Conservation (phyloP, 2,888 invertebrate species). For the Chromoteleia sp. region DNA sequence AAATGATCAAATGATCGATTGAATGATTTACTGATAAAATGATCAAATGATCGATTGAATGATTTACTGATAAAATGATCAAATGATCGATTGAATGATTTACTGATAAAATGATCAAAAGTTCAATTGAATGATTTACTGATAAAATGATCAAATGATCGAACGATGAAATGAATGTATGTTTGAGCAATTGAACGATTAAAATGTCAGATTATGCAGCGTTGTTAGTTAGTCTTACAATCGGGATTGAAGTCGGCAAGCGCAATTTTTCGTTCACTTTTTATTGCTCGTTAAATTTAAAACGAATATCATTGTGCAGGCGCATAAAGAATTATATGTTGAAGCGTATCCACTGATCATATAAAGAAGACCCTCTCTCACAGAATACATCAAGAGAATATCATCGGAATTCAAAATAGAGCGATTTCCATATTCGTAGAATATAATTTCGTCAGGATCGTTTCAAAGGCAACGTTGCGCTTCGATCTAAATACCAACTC, state of each 20-base stretch:
- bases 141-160: too few relatives aligned
- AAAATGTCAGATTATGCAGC: too few relatives aligned
- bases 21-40: too few relatives aligned
- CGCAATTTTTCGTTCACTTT: slow-evolving; percentile 26
- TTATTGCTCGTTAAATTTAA: slow-evolving; percentile 52
- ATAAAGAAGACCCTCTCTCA: slow-evolving; percentile 65
- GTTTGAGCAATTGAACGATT: too few relatives aligned
- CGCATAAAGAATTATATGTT: slow-evolving; percentile 63
- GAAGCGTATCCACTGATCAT: slow-evolving; percentile 64
- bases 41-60: too few relatives aligned
- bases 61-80: too few relatives aligned
- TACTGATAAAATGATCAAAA: too few relatives aligned
- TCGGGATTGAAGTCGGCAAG: slow-evolving; percentile 29
- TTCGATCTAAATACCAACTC: slow-evolving; percentile 72
- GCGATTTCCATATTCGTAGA: slow-evolving; percentile 70
- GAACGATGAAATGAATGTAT: too few relatives aligned
- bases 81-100: too few relatives aligned
- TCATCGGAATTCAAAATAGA: slow-evolving; percentile 71
- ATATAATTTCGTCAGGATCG: slow-evolving; percentile 70
- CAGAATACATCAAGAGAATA: slow-evolving; percentile 69
- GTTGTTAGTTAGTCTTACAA: too few relatives aligned
- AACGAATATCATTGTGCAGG: slow-evolving; percentile 56
- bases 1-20: too few relatives aligned
- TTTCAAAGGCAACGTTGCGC: slow-evolving; percentile 70
- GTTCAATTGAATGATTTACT: too few relatives aligned